Evolutionary conservation across 1,140 invertebrate species (phyloP), one percentile per base, ranked within the genome.

Genomic region (Metopolophium dirhodum): DNA sequence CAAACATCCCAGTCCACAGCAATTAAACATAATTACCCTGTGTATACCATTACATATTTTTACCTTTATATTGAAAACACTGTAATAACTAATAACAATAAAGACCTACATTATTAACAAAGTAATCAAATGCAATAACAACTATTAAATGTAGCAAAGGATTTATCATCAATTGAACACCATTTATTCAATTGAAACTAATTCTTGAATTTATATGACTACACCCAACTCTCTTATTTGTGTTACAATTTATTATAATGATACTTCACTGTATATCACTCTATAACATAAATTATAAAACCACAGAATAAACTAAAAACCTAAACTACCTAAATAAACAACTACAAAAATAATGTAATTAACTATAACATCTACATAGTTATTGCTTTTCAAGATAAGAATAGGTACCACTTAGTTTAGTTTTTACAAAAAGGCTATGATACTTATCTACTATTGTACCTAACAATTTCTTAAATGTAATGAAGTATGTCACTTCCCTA

Each of bases 151-250:
- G 14, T 35, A 77, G 61, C n/a, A 77, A 77, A 14, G 18, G 61
- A 49, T 26, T 45, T 86, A 30, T 23, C 45, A 49, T 49, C 45
- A 87, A 49, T 49, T 51, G 86, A 49, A 88, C 30, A 49, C 4
- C 20, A n/a, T n/a, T 51, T 88, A 88, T 88, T 35, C 86, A 88
- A 88, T 88, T 88, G 86, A 51, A 51, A 88, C 45, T 49, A 87
- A 88, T 88, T 88, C 14, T 88, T 51, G 23, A 49, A 87, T 35
- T 7, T 87, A 2, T 51, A 88, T 88, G 6, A 45, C 41, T n/a
- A 45, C 51, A 49, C 18, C n/a, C 45, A 86, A 87, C 41, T 87
- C 0, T 49, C 11, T 30, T 49, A 86, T 86, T 86, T 9, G 30
- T 86, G 1, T 30, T 47, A n/a, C 26, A 87, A 87, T 47, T n/a